These are phyloP conservation scores for Cassiopea xamachana DNA, from an alignment of 30 jellyfish, hydroid and myxozoan species.

Conservation along the genomic window DNA sequence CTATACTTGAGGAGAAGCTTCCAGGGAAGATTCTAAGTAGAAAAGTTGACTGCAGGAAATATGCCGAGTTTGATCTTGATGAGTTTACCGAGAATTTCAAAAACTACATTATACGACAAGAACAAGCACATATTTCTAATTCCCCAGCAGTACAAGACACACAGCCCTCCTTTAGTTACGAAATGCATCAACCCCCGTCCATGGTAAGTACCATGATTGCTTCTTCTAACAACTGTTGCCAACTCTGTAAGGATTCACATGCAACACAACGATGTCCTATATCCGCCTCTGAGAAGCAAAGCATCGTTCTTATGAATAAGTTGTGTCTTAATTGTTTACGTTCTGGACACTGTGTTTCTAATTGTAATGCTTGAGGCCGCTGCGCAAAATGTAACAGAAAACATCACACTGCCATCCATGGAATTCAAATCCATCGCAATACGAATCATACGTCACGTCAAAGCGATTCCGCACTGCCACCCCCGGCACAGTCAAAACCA, in stretches of 20 bases:
- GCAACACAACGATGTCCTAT: constrained; percentile 26
- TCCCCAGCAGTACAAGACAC: constrained; percentile 28
- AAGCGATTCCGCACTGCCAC: neutral
- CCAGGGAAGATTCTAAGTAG: constrained; percentile 52
- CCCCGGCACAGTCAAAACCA: neutral
- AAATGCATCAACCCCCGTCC: constrained; percentile 39
- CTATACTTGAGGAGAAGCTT: constrained; percentile 46
- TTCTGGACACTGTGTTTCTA: constrained; percentile 31
- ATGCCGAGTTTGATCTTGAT: neutral
- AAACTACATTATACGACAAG: constrained; percentile 7
- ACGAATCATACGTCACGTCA: neutral
- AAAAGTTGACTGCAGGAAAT: neutral
- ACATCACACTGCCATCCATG: neutral
- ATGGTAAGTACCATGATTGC: constrained; percentile 35
- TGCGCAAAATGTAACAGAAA: neutral
- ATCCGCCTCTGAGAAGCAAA: constrained; percentile 36
- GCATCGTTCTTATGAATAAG: neutral
- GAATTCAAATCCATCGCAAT: neutral
- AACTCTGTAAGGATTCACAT: constrained; percentile 56
- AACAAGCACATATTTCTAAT: neutral
- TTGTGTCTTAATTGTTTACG: constrained; percentile 49
- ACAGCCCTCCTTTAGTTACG: constrained; percentile 11
- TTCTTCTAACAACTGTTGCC: constrained; percentile 20
- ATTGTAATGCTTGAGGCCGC: constrained; percentile 8
- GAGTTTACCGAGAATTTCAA: constrained; percentile 24